Conservation (phyloP, 2,797 vertebrate species). For the Chanos chanos region DNA sequence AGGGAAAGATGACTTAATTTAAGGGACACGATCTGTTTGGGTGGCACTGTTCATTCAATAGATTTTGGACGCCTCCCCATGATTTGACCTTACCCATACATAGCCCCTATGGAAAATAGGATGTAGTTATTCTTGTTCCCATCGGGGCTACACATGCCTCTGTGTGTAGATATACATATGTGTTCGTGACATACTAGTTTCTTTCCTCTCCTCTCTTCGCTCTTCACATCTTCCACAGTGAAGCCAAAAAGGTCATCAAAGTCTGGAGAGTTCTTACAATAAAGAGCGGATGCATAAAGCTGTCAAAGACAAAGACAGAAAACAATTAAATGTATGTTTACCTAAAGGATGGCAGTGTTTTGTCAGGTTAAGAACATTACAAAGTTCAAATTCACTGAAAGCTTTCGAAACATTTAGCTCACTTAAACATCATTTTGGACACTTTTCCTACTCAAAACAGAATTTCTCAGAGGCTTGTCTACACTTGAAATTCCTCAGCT, state of each 20-base stretch:
- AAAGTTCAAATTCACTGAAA: too few relatives aligned
- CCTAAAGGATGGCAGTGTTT: not conserved
- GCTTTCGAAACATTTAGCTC: too few relatives aligned
- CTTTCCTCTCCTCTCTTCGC: slow-evolving; percentile 52
- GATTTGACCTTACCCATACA: too few relatives aligned
- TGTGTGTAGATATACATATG: not conserved
- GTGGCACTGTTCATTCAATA: too few relatives aligned
- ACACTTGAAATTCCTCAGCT: too few relatives aligned
- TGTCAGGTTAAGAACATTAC: too few relatives aligned
- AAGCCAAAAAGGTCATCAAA: slow-evolving; percentile 68
- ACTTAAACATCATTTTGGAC: too few relatives aligned
- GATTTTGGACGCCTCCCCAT: too few relatives aligned
- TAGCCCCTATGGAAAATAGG: not conserved
- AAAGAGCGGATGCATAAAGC: slow-evolving; percentile 64
- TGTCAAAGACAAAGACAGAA: slow-evolving; percentile 27
- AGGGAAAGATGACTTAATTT: too few relatives aligned
- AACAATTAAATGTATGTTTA: not conserved
- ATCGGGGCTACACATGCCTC: not conserved
- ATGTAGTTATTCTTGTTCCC: not conserved
- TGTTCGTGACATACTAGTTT: slow-evolving; percentile 54
- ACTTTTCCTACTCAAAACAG: too few relatives aligned
- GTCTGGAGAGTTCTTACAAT: slow-evolving; percentile 39
- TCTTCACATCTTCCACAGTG: slow-evolving; percentile 44
- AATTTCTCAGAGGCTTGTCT: too few relatives aligned
- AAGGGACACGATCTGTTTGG: too few relatives aligned